A percentile compares a stretch with the other conserved stretches of the same genome.
Evolutionary conservation across 2,888 invertebrate species (phyloP).

Genomic region (Acronicta psi): DNA sequence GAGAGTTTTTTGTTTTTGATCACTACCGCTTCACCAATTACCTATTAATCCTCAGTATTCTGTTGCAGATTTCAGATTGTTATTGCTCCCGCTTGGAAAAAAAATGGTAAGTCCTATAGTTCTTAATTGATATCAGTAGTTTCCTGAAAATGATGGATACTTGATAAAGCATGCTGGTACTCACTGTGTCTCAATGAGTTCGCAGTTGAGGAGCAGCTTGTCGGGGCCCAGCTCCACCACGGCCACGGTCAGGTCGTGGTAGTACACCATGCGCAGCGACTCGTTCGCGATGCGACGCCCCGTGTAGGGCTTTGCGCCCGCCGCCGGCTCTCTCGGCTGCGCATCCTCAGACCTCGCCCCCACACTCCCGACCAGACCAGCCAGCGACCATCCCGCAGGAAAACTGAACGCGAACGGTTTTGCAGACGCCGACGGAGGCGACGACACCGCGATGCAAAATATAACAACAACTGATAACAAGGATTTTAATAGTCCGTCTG

Average conservation of each 20-base stretch:
- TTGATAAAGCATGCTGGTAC: conserved; percentile 74
- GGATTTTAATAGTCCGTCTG: conserved; percentile 80
- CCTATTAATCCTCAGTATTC: no score
- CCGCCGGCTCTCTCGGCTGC: conserved; percentile 73
- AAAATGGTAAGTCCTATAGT: neutral
- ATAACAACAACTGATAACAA: conserved; percentile 80
- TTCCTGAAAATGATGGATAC: neutral
- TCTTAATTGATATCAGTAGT: no score
- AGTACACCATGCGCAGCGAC: conserved; percentile 93
- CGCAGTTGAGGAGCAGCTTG: conserved; percentile 93
- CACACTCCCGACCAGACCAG: conserved; percentile 80
- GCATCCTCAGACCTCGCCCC: conserved; percentile 76
- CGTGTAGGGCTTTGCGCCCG: conserved; percentile 89
- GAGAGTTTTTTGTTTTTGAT: no score
- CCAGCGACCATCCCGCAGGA: conserved; percentile 84
- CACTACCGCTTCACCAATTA: no score
- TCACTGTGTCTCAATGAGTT: conserved; percentile 96
- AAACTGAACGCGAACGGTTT: conserved; percentile 85
- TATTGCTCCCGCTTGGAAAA: neutral
- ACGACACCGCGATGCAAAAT: conserved; percentile 82
- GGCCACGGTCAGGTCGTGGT: conserved; percentile 95
- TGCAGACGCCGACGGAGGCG: conserved; percentile 82
- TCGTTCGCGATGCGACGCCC: conserved; percentile 91
- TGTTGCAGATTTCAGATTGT: no score
- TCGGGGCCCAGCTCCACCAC: conserved; percentile 93